Evolutionary conservation across 2,113 vertebrate species (phyloP).

Genomic region (Cinclus mexicanus): DNA sequence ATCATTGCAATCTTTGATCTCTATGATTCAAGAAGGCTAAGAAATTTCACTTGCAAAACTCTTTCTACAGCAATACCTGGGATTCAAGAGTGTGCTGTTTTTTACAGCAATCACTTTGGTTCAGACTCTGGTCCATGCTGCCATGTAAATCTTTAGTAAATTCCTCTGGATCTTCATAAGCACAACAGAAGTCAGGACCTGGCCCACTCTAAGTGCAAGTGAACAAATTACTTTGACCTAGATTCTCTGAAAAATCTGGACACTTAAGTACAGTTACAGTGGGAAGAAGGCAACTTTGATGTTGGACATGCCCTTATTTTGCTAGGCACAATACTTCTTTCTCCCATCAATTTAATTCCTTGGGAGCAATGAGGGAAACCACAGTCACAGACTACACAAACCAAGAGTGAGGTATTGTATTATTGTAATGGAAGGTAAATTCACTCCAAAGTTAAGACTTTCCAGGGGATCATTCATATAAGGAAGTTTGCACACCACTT

Average conservation of each 20-base stretch:
- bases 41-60: neutral
- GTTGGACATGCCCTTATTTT: neutral
- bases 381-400: neutral
- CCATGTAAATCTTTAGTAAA: neutral
- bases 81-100: neutral
- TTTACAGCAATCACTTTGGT: neutral
- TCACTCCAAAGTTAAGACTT: constrained; percentile 5
- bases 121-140: neutral
- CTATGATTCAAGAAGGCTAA: neutral
- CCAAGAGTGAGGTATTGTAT: neutral
- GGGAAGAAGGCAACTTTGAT: neutral
- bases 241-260: neutral
- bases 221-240: neutral
- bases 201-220: neutral
- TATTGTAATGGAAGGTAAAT: neutral
- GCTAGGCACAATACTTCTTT: neutral
- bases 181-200: neutral
- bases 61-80: neutral
- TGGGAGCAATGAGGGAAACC: neutral
- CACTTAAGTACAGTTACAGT: neutral
- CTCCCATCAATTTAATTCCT: neutral
- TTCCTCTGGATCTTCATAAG: neutral
- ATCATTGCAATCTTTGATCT: neutral
- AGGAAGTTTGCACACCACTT: constrained; percentile 3
- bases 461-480: neutral